Percentiles rank a stretch among this genome's conserved stretches.
phyloP scores from a whole-genome alignment of 2,888 invertebrate species.

The Clostera curtula region DNA sequence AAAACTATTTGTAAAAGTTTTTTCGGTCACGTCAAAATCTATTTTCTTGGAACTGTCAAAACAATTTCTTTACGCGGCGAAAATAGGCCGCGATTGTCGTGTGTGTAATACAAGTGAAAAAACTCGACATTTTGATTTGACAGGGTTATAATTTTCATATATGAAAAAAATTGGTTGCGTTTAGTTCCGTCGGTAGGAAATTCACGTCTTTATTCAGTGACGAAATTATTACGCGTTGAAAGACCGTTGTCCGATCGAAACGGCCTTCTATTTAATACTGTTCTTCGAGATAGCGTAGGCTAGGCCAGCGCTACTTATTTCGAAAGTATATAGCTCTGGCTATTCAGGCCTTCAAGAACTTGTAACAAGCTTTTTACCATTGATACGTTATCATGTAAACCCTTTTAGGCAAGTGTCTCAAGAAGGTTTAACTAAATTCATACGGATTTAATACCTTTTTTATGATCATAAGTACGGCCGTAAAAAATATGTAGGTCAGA shows the following conservation, averaged over 20 bases:
- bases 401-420: no score
- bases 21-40: conserved; percentile 46
- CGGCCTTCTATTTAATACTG: conserved; percentile 69
- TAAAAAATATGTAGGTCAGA: no score
- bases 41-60: conserved; percentile 57
- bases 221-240: conserved; percentile 23
- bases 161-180: conserved; percentile 16
- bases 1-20: no score
- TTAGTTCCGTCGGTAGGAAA: conserved; percentile 18
- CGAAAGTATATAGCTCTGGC: no score
- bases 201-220: conserved; percentile 16
- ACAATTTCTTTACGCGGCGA: conserved; percentile 35
- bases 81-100: conserved; percentile 19
- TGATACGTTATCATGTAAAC: no score
- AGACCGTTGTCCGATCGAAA: conserved; percentile 51
- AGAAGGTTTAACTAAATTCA: no score
- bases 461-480: no score
- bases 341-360: no score
- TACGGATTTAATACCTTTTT: no score
- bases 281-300: conserved; percentile 43
- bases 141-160: conserved; percentile 17
- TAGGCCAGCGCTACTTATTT: no score
- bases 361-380: no score
- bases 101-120: conserved; percentile 6
- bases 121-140: conserved; percentile 24